Conservation (phyloP, 2,113 vertebrate genomes). For the Podilymbus podiceps region DNA sequence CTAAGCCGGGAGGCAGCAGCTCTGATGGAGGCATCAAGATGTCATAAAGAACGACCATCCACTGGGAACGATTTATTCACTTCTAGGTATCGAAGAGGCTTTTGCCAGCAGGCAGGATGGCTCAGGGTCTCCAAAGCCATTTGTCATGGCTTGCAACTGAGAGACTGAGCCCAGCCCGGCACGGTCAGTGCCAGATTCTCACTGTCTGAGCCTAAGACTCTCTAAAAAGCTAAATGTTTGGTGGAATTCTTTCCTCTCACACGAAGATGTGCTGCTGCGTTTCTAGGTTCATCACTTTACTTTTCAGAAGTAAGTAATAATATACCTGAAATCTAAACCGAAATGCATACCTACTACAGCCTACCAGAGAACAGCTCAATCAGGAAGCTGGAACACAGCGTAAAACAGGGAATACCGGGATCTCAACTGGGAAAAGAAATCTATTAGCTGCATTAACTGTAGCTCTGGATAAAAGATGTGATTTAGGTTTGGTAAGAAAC, state of each 20-base stretch:
- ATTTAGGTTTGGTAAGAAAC: not conserved
- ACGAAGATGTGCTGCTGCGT: not conserved
- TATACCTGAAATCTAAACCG: not conserved
- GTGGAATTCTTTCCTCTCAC: not conserved
- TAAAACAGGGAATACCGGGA: not conserved
- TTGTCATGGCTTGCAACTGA: not conserved
- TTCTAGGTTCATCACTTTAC: not conserved
- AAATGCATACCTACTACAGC: not conserved
- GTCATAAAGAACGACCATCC: not conserved
- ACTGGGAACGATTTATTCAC: not conserved
- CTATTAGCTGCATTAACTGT: not conserved
- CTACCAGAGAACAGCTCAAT: not conserved
- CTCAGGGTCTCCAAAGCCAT: not conserved
- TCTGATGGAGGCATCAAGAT: not conserved
- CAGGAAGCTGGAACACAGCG: not conserved
- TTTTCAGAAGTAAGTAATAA: not conserved
- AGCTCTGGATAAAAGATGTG: not conserved
- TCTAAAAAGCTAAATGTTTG: not conserved
- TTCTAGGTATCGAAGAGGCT: not conserved
- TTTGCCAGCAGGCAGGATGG: not conserved
- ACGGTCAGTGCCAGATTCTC: fast-evolving
- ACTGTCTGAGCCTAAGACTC: not conserved
- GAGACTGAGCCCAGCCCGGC: not conserved
- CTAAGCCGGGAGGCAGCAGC: not conserved
- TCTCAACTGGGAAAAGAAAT: not conserved